phyloP scores from a whole-genome alignment of 2,113 vertebrate genomes.

The Solenodon paradoxus region DNA sequence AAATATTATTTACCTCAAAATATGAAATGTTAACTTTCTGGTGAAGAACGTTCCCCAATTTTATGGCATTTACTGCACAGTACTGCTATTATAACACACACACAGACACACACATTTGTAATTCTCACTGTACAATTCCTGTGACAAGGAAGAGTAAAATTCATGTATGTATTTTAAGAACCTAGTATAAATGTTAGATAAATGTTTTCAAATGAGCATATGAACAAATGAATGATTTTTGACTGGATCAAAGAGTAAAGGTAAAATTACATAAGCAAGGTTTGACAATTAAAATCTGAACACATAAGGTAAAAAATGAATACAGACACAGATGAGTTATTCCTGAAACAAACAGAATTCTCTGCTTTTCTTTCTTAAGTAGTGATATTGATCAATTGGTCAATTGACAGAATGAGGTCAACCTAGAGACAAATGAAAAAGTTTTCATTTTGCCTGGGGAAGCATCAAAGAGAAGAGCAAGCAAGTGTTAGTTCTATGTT shows the following conservation, averaged over 20 bases:
- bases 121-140: neutral
- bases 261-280: neutral
- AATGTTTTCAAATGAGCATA: conserved; percentile 15
- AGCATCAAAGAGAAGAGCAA: neutral
- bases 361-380: neutral
- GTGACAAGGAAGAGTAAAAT: neutral
- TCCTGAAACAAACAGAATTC: neutral
- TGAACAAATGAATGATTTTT: neutral
- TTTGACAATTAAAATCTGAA: neutral
- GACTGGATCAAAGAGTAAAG: neutral
- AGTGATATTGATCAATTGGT: neutral
- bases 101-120: neutral
- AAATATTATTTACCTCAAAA: neutral
- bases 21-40: neutral
- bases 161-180: neutral
- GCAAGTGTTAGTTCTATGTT: neutral
- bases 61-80: neutral
- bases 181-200: neutral
- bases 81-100: neutral
- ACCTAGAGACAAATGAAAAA: neutral
- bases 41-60: neutral
- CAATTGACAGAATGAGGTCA: neutral
- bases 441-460: neutral
- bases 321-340: neutral
- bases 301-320: neutral